Evolutionary conservation across 2,888 invertebrate genomes (phyloP).

Genomic region (Drosophila cyrtoloma): DNA sequence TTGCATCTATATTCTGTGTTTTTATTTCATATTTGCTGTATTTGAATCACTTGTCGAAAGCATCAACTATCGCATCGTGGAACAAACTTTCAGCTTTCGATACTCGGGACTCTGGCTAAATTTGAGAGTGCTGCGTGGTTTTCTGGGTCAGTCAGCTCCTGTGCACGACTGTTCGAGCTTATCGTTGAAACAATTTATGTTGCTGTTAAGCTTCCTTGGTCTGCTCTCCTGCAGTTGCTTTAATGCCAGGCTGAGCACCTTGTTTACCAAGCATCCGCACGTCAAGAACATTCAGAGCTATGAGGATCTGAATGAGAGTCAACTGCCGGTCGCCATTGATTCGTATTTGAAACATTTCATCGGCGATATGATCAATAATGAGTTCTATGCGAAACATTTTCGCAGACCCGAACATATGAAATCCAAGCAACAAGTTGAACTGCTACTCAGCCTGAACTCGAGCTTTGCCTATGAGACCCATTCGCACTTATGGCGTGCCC

Average conservation of each 20-base stretch:
- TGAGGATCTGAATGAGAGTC: constrained; percentile 36
- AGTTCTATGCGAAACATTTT: neutral
- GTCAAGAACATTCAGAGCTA: constrained; percentile 30
- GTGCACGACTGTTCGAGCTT: neutral
- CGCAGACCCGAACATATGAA: constrained; percentile 1
- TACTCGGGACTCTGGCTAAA: constrained; percentile 22
- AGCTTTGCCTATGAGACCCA: constrained; percentile 44
- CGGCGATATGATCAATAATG: neutral
- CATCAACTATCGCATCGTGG: neutral
- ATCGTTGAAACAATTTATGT: constrained; percentile 11
- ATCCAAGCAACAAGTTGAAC: neutral
- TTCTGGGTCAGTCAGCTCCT: constrained; percentile 16
- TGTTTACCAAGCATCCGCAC: constrained; percentile 44
- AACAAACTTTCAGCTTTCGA: rapidly evolving
- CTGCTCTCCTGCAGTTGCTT: constrained; percentile 1
- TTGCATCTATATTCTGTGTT: rapidly evolving
- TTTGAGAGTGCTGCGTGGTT: constrained; percentile 18
- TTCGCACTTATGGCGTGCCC: neutral
- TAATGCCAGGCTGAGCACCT: constrained; percentile 29
- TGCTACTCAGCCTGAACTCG: constrained; percentile 32
- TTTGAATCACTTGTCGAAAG: constrained; percentile 1
- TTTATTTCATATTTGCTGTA: constrained; percentile 17
- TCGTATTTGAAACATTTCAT: neutral
- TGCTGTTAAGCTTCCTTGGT: constrained; percentile 14
- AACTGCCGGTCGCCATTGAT: constrained; percentile 25